Percentiles rank a stretch among this genome's conserved stretches.
Evolutionary conservation across 1,140 invertebrate species (phyloP).

Genomic region (Brachionus calyciflorus): DNA sequence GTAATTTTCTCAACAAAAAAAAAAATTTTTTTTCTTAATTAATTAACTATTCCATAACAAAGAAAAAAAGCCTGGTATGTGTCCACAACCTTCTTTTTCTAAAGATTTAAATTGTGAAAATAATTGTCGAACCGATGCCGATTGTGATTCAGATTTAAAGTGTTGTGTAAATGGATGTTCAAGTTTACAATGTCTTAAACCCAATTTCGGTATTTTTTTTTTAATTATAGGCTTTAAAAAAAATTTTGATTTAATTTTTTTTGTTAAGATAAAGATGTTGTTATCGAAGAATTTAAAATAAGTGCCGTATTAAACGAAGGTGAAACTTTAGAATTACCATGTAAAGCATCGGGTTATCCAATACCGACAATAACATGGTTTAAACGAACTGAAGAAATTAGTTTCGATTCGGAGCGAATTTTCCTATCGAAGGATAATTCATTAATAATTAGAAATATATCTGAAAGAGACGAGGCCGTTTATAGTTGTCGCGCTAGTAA

Average conservation of each 20-base stretch:
- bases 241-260: not conserved
- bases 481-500: conserved; percentile 40
- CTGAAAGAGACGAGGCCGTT: conserved; percentile 3
- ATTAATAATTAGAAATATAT: conserved; percentile 23
- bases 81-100: not conserved
- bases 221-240: not conserved
- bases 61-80: conserved; percentile 25
- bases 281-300: conserved; percentile 42
- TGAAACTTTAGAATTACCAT: conserved; percentile 49
- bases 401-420: conserved; percentile 11
- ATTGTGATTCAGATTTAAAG: not conserved
- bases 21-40: not conserved
- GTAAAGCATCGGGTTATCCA: conserved; percentile 51
- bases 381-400: conserved; percentile 47
- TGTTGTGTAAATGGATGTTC: conserved; percentile 19
- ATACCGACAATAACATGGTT: conserved; percentile 50
- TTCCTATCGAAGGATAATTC: not conserved
- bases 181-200: not conserved
- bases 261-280: conserved; percentile 1
- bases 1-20: not conserved
- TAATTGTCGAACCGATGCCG: not conserved
- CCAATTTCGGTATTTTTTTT: not conserved
- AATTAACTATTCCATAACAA: too few species aligned
- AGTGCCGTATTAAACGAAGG: conserved; percentile 49
- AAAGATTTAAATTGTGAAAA: conserved; percentile 9